Base-by-base conservation (phyloP, 2,888 invertebrate species). In the Gerosis bhagava region DNA sequence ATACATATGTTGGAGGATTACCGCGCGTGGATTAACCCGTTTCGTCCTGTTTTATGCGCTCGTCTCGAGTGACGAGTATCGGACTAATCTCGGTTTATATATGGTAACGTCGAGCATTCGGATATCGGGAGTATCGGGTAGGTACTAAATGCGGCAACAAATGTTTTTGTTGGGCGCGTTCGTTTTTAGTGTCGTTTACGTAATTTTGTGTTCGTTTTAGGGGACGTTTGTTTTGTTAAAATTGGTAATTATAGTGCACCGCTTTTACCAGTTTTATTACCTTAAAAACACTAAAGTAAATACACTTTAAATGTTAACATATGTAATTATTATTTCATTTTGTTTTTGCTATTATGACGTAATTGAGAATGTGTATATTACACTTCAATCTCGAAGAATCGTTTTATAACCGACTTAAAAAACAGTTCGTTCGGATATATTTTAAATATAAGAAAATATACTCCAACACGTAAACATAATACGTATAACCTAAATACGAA, bases 1-100 rank as follows among this genome's bases (percentile, higher is more conserved):
- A 73, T 82, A 86, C 89, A 88, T 87, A 86, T 84, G 88, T 89
- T 76, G 70, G 61, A 65, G 83, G 87, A 86, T 87, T 83, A 87
- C 62, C 54, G 62, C 61, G 58, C 51, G 63, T 51, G 63, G 80
- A 83, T 82, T 86, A 86, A 87, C 84, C 84, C 86, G 84, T 86
- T 87, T 81, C 69, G 51, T 65, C 67, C 71, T 69, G 77, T 76
- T 83, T 80, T 80, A 83, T 77, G 79, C 63, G 69, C 56, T 21
- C 67, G 66, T 75, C 57, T 67, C 66, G 71, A 77, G 65, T 70
- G 77, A 77, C 73, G 77, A 76, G 77, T 80, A 32, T 37, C 39
- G 68, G 62, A 71, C 70, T 84, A 84, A 84, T 77, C 83, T 78
- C 66, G 50, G 60, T 76, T n/a, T 81, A 83, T 74, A 79, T 83